Percentiles rank a stretch among this genome's conserved stretches.
These are phyloP conservation scores for Lithophane semibrunnea DNA, from an alignment of 2,888 invertebrate species.

Conservation along the genomic window DNA sequence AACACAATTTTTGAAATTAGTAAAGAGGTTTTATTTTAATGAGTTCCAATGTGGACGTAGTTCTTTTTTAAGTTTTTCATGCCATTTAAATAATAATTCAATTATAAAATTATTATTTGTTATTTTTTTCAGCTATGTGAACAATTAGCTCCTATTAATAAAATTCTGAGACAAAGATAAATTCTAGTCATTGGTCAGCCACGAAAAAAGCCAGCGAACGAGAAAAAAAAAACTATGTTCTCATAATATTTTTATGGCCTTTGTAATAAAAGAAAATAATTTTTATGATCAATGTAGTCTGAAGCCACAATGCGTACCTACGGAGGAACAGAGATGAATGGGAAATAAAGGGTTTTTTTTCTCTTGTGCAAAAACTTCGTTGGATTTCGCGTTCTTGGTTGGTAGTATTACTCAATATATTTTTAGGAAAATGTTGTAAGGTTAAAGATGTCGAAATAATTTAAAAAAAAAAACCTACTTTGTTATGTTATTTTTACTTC, in stretches of 20 bases:
- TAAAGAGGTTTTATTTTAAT: not conserved
- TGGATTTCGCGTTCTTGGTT: not conserved
- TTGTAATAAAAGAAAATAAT: not conserved
- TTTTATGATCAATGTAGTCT: not conserved
- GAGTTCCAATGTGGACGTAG: not conserved
- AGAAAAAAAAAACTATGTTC: not conserved
- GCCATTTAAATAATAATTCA: constrained; percentile 1
- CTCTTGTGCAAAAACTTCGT: not conserved
- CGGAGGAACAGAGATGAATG: not conserved
- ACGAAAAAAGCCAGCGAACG: not conserved
- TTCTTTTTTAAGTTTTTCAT: not conserved
- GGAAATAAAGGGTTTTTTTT: not conserved
- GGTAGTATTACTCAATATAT: not conserved
- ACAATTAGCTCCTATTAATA: not conserved
- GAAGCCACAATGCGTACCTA: not conserved
- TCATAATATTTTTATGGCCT: not conserved
- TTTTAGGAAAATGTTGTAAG: not conserved
- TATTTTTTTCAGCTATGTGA: not conserved
- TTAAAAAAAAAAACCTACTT: not conserved
- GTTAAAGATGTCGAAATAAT: not conserved
- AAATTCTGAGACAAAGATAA: not conserved
- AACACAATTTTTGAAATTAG: not conserved
- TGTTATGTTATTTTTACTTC: too few relatives aligned
- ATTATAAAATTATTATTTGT: not conserved
- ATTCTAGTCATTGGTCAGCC: not conserved